Base-by-base conservation (phyloP, 2,797 vertebrate species). In the Heterohyrax brucei region DNA sequence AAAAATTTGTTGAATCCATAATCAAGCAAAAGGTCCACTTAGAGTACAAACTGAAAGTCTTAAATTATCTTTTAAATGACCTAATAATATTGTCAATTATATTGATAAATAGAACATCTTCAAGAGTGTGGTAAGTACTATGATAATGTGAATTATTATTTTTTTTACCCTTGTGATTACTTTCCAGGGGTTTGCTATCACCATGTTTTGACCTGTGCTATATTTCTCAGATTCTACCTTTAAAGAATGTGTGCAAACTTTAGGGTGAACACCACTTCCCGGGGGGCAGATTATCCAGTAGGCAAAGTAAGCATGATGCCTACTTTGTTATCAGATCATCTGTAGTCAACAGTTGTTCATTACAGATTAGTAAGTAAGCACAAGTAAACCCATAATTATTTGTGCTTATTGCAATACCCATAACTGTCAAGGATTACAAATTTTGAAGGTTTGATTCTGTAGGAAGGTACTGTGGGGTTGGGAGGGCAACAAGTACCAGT, bases 1-100 rank as follows among this genome's bases (percentile, higher is more conserved):
- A 79, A 80, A 26, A 88, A 84, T 1, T 83, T 48, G 44, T 75
- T 79, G 61, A 94, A 95, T 3, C 7, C 50, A 62, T 21, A 89
- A 89, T 28, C 12, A 76, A 75, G 0, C 18, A 56, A 30, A 88
- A 80, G 19, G 2, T 78, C 9, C 22, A 62, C 1, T n/a, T 79
- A 68, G 46, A 14, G 9, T 44, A 44, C 5, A 44, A 8, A 61
- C 62, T 72, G 13, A 62, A 90, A n/a, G 26, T 78, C 92, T 93
- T 24, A 3, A 48, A 64, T 68, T 64, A 13, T 59, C 48, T 70
- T 1, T 75, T 85, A 77, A 94, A 86, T 75, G 14, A 61, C 10
- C 2, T 87, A 16, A 18, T 62, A 24, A 76, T 76, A 72, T 62
- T 81, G 97, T 89, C 46, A 89, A 21, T 93, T 89, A 77, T 77